A percentile compares a stretch with the other conserved stretches of the same genome.
These are phyloP conservation scores for Arrhopalites spinosus DNA, from an alignment of 2,888 invertebrate genomes.

Conservation along the genomic window DNA sequence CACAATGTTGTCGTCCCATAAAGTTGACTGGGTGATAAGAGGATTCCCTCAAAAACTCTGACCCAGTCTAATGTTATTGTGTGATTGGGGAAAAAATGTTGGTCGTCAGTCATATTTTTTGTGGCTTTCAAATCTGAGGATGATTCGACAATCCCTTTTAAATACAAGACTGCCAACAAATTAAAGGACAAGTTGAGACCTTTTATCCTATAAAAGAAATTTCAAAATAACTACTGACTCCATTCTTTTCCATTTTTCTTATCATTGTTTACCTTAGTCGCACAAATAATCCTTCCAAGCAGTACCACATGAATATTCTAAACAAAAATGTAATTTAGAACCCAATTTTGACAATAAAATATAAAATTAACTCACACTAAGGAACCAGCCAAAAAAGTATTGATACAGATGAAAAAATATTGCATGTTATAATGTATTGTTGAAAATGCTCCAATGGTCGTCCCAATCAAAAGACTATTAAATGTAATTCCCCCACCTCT, in stretches of 20 bases:
- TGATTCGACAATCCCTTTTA: conserved; percentile 32
- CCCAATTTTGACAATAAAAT: background rate
- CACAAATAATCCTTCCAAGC: conserved; percentile 36
- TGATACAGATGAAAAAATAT: background rate
- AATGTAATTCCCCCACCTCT: conserved; percentile 41
- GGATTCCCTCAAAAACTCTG: conserved; percentile 36
- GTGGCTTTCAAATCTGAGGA: background rate
- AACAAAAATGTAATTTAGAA: background rate
- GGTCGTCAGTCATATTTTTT: background rate
- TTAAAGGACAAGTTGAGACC: conserved; percentile 49
- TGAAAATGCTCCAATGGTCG: conserved; percentile 36
- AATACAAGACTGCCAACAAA: conserved; percentile 37
- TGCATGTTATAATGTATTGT: background rate
- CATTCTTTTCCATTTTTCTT: too few species aligned
- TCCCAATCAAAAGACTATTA: conserved; percentile 46
- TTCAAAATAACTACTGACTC: too few species aligned
- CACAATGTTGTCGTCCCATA: conserved; percentile 37
- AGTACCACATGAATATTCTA: conserved; percentile 45
- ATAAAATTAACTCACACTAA: background rate
- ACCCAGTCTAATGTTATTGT: conserved; percentile 19
- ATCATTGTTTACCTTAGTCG: conserved; percentile 44
- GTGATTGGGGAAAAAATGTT: background rate
- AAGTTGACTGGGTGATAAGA: conserved; percentile 41
- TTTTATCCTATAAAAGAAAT: too few species aligned
- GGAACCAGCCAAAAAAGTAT: background rate